Evolutionary conservation across 2,888 invertebrate genomes (phyloP).

Genomic region (Yponomeuta sedellus): DNA sequence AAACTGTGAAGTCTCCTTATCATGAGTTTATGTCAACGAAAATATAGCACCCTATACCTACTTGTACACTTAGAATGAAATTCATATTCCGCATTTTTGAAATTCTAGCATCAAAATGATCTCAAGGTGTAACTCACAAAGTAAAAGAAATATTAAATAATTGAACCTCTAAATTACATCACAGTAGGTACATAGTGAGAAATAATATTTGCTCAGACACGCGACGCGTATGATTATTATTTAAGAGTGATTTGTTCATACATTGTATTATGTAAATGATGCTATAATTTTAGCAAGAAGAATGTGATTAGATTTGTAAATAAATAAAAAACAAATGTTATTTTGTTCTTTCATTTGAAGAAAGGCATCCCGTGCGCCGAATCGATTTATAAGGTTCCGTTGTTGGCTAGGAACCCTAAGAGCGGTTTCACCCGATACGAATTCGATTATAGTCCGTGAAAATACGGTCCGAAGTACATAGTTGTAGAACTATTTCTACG

Average conservation of each 20-base stretch:
- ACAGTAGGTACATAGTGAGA: slow-evolving; percentile 13
- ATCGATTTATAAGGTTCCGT: too few species aligned
- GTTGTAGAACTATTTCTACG: too few species aligned
- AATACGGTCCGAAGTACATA: too few species aligned
- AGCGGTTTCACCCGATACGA: too few species aligned
- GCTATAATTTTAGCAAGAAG: slow-evolving; percentile 57
- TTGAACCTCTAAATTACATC: not conserved
- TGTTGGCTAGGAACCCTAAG: too few species aligned
- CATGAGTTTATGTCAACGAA: too few species aligned
- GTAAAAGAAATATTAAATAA: not conserved
- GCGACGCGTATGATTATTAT: slow-evolving; percentile 13
- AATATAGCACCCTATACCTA: too few species aligned
- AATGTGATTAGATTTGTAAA: slow-evolving; percentile 75
- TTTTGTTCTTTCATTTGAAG: slow-evolving; percentile 15
- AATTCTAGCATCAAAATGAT: not conserved
- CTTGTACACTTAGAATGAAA: too few species aligned
- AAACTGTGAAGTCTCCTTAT: too few species aligned
- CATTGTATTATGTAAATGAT: slow-evolving; percentile 23
- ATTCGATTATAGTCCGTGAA: too few species aligned
- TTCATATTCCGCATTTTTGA: too few species aligned
- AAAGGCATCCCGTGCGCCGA: too few species aligned
- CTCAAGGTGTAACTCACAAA: slow-evolving; percentile 2
- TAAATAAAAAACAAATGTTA: slow-evolving; percentile 49
- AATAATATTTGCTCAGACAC: slow-evolving; percentile 15
- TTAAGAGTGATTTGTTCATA: slow-evolving; percentile 24